Evolutionary conservation across 2,113 vertebrate genomes (phyloP), one percentile per base, ranked within the genome.

Genomic region (Ardeotis arabs): DNA sequence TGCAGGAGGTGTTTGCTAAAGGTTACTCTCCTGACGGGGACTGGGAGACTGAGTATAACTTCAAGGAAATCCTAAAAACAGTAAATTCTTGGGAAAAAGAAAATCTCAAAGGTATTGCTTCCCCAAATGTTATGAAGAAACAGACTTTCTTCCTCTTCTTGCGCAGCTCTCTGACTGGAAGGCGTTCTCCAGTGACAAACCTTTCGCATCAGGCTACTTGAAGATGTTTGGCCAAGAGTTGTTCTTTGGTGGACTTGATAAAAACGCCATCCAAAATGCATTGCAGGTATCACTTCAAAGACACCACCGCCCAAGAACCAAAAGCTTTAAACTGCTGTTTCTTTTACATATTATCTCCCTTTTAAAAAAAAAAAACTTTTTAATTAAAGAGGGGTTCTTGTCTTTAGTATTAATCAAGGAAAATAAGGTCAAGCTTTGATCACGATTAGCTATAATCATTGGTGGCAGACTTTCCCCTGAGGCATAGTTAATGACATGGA

Each of bases 171-270:
- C 97, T 28, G 94, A 95, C 55, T 97, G 97, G 97, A 98, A 98
- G 62, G 79, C 88, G 59, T 45, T 94, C 78, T 69, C 94, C 45
- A 94, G 73, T 62, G 92, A 96, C 27, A 93, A 97, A 60, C 82
- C 93, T 75, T 87, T 96, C 64, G 95, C 20, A 52, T 91, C 72
- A 4, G 66, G 56, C 47, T 95, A 96, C 69, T 2, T 96, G 82
- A 98, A 97, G 81, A 91, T 97, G 84, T 97, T 97, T 96, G 91
- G 52, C 67, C 95, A 98, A 94, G 97, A 96, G 44, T 0, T 97
- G 31, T 70, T 95, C 39, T 98, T 74, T 69, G 83, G 72, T 45
- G 27, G 12, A 70, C 18, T 97, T 39, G 83, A 95, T 70, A 93
- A 96, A 93, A 85, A 95, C 0, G 7, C 81, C n/a, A 93, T 97